Percentiles rank a stretch among this genome's conserved stretches.
These are phyloP conservation scores for Diacarnus erythraeanus DNA, from an alignment of 37 sponge, comb jelly and placozoan species.

Conservation along the genomic window DNA sequence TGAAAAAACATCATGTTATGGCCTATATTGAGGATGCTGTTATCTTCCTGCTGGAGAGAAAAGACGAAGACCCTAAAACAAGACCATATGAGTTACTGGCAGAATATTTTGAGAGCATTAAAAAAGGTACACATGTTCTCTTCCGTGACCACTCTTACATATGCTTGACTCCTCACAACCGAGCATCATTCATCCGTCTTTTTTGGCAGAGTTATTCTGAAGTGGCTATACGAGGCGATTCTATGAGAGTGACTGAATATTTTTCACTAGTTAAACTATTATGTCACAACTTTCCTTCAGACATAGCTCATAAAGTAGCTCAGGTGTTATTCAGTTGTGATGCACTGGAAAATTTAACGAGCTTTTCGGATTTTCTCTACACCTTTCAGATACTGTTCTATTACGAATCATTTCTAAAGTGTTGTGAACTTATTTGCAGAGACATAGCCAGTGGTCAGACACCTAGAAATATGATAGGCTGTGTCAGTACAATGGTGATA, in stretches of 20 bases:
- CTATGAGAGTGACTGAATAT: constrained; percentile 60
- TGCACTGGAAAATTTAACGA: constrained; percentile 14
- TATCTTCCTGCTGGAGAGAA: constrained; percentile 32
- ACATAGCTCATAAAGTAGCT: constrained; percentile 5
- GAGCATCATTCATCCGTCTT: constrained; percentile 66
- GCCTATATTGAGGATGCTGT: constrained; percentile 74
- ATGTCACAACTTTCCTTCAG: constrained; percentile 71
- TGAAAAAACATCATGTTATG: constrained; percentile 71
- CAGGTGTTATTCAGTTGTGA: constrained; percentile 9
- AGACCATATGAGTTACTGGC: constrained; percentile 62
- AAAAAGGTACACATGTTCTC: constrained; percentile 65
- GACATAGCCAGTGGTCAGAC: constrained; percentile 3
- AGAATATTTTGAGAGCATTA: constrained; percentile 75
- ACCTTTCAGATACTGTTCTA: constrained; percentile 77
- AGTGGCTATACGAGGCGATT: constrained; percentile 35
- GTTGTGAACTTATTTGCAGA: constrained; percentile 18
- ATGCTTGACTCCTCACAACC: constrained; percentile 78
- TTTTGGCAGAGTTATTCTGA: constrained; percentile 52
- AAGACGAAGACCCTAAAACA: constrained; percentile 69
- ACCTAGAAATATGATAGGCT: not conserved
- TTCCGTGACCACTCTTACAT: constrained; percentile 74
- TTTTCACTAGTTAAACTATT: constrained; percentile 61
- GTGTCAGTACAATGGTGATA: constrained; percentile 17
- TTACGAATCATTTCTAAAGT: constrained; percentile 67
- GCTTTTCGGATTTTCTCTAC: constrained; percentile 70